A percentile compares a stretch with the other conserved stretches of the same genome.
These are phyloP conservation scores for Trissolcus basalis DNA, from an alignment of 1,140 invertebrate genomes.

Conservation along the genomic window DNA sequence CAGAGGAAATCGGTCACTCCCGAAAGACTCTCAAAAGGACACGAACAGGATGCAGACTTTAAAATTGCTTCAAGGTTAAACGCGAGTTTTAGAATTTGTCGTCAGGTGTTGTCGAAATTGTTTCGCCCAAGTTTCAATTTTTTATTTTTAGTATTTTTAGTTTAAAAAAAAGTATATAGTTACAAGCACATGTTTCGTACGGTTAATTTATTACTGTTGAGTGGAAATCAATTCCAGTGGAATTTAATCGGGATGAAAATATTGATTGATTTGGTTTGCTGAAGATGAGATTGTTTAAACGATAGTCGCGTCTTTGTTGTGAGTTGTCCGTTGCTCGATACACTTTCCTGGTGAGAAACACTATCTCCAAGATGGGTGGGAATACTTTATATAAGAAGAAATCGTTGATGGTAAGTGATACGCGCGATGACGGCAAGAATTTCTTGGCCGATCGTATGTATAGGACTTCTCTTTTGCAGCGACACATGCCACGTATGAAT, in stretches of 20 bases:
- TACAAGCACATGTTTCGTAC: too few relatives aligned
- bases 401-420: constrained; percentile 70
- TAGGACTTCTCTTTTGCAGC: constrained; percentile 64
- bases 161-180: too few relatives aligned
- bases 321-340: constrained; percentile 18
- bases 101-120: too few relatives aligned
- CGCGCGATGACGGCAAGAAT: constrained; percentile 61
- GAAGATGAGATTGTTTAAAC: constrained; percentile 56
- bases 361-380: constrained; percentile 66
- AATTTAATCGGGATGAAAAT: not conserved
- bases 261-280: constrained; percentile 42
- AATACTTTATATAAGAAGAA: constrained; percentile 69
- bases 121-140: too few relatives aligned
- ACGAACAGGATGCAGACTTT: constrained; percentile 55
- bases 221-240: too few relatives aligned
- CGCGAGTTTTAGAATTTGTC: too few relatives aligned
- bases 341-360: constrained; percentile 60
- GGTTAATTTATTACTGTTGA: too few relatives aligned
- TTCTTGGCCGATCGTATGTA: constrained; percentile 65
- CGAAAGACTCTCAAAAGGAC: constrained; percentile 34
- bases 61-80: constrained; percentile 13
- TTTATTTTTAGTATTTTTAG: too few relatives aligned
- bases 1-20: constrained; percentile 31
- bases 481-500: constrained; percentile 56
- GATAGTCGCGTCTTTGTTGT: constrained; percentile 40